Base-by-base conservation (phyloP, 2,113 vertebrate species). In the Chinchilla lanigera region DNA sequence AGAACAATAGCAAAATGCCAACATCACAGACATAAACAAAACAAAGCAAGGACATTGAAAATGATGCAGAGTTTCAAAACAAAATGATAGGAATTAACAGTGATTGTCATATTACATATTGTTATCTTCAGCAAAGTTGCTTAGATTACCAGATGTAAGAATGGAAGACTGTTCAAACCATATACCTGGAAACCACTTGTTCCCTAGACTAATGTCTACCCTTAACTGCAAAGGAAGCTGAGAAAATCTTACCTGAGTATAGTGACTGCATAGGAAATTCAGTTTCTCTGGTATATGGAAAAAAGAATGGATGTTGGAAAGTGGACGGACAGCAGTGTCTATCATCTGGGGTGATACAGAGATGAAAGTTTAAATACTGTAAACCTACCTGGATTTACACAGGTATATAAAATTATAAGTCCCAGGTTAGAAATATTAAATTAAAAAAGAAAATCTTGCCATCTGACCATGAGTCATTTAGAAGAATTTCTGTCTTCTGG, bases 401-500 rank as follows among this genome's bases (percentile, higher is more conserved):
- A 84, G 35, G 41, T 14, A n/a, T 24, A n/a, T 50, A n/a, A 78
- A 85, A 52, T 22, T 41, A 2, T n/a, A 47, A 58, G 8, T 91
- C 78, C 52, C 63, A 91, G 38, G 75, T 56, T 71, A 90, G 63
- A 87, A 22, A 14, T 38, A 47, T 19, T 38, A 56, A 83, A 44
- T 38, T 65, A 33, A 92, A 73, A 78, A 80, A 82, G 35, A 67
- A 91, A 89, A 52, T 12, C 41, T 47, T 89, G 14, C 81, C 80
- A 61, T 85, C 22, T 83, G 95, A 77, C 83, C 22, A 5, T 63
- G 56, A 93, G 33, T 90, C 87, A 19, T 90, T 60, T 86, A 93
- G 86, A 91, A 96, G 90, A 71, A n/a, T 63, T 47, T 89, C 54
- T 73, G 38, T 58, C 82, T 97, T 95, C 94, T 93, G 80, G 81